phyloP scores from a whole-genome alignment of 1,140 invertebrate genomes.

The Drosophila azteca region DNA sequence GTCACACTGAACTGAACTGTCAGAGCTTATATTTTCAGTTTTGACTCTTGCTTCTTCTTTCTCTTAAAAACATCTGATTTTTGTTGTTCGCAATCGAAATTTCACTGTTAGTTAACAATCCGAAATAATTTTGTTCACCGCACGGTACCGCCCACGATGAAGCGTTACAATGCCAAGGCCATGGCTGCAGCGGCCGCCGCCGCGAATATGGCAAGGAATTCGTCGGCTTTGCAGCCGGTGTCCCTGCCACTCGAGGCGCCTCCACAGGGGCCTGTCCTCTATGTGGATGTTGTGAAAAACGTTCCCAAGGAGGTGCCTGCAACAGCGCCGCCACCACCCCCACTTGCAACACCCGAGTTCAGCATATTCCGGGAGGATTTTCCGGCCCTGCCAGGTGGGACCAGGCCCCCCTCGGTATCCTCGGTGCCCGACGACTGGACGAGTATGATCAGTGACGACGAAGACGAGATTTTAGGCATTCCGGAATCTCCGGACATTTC shows the following conservation, averaged over 20 bases:
- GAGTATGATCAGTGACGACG: constrained; percentile 45
- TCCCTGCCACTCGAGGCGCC: background rate
- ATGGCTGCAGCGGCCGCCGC: constrained; percentile 8
- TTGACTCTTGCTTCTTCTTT: background rate
- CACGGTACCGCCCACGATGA: constrained; percentile 30
- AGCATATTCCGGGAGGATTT: constrained; percentile 64
- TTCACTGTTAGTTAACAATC: constrained; percentile 20
- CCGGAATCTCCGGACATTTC: background rate
- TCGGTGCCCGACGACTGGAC: constrained; percentile 58
- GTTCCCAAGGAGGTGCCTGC: constrained; percentile 22
- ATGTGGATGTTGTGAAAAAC: constrained; percentile 72
- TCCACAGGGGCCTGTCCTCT: constrained; percentile 17
- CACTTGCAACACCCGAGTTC: constrained; percentile 32
- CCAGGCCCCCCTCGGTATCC: background rate
- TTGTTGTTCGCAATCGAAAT: constrained; percentile 18
- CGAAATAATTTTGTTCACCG: background rate
- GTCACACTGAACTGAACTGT: no score
- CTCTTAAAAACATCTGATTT: background rate
- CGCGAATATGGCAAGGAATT: background rate
- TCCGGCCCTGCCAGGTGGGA: constrained; percentile 56
- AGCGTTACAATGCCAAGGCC: constrained; percentile 45
- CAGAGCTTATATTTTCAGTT: background rate
- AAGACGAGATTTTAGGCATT: background rate
- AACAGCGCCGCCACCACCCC: background rate
- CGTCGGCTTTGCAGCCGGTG: background rate